Conservation (phyloP, 2,113 vertebrate genomes). For the Crotophaga sulcirostris region DNA sequence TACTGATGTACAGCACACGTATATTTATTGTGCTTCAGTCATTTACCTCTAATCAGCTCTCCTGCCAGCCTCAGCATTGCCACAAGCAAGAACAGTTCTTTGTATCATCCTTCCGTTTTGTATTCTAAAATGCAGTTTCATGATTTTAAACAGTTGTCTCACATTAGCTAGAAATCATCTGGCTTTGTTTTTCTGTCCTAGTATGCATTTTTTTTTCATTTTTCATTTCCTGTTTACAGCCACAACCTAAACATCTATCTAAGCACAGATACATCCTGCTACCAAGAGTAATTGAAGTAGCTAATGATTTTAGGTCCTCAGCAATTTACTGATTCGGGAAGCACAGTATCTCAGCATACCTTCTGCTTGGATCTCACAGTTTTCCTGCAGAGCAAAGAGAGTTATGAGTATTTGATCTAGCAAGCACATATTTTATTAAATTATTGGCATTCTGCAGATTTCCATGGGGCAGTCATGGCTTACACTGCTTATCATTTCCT, state of each 20-base stretch:
- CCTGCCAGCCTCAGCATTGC: background rate
- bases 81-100: background rate
- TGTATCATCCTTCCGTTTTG: background rate
- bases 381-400: background rate
- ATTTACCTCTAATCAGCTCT: background rate
- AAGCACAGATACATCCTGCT: background rate
- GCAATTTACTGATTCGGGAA: background rate
- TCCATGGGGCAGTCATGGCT: background rate
- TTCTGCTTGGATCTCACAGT: constrained; percentile 37
- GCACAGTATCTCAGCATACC: background rate
- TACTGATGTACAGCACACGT: background rate
- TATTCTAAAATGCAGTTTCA: background rate
- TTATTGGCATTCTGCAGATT: constrained; percentile 32
- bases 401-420: constrained; percentile 8
- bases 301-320: constrained; percentile 16
- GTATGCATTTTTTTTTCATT: background rate
- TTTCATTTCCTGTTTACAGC: background rate
- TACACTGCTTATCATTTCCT: background rate
- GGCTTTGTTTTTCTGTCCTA: background rate
- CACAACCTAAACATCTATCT: background rate
- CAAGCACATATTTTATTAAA: constrained; percentile 10
- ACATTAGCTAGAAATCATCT: background rate
- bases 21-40: background rate
- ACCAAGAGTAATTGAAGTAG: background rate
- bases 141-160: background rate